Conservation (phyloP, 2,113 vertebrate genomes). For the Grammomys surdaster region DNA sequence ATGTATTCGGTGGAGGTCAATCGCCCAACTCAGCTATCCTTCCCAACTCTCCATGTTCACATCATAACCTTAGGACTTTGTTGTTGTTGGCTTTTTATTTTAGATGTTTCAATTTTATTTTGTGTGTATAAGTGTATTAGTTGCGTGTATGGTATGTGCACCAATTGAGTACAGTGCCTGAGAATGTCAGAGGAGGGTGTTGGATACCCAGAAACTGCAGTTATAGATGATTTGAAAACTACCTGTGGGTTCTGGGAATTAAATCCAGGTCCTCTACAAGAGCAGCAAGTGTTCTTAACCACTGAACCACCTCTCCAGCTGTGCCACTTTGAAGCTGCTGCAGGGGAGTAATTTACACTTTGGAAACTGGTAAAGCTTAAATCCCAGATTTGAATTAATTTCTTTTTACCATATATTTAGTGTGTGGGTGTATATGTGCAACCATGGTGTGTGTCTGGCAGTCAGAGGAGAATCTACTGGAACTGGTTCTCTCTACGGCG, state of each 20-base stretch:
- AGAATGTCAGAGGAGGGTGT: not conserved
- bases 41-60: not conserved
- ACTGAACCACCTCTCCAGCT: not conserved
- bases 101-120: not conserved
- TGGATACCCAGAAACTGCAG: not conserved
- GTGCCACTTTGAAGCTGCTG: not conserved
- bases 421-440: not conserved
- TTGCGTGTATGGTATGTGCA: not conserved
- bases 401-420: not conserved
- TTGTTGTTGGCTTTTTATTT: too few species aligned
- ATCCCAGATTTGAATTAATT: not conserved
- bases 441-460: too few species aligned
- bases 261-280: not conserved
- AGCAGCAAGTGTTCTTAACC: not conserved
- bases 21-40: not conserved
- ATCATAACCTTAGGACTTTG: not conserved
- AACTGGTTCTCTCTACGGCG: not conserved
- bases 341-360: not conserved
- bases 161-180: not conserved
- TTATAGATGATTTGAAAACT: not conserved
- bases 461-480: not conserved
- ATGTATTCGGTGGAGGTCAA: not conserved
- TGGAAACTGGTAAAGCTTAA: not conserved
- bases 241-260: not conserved
- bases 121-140: not conserved